Base-by-base conservation (phyloP, 2,113 vertebrate species). In the Monopterus albus region DNA sequence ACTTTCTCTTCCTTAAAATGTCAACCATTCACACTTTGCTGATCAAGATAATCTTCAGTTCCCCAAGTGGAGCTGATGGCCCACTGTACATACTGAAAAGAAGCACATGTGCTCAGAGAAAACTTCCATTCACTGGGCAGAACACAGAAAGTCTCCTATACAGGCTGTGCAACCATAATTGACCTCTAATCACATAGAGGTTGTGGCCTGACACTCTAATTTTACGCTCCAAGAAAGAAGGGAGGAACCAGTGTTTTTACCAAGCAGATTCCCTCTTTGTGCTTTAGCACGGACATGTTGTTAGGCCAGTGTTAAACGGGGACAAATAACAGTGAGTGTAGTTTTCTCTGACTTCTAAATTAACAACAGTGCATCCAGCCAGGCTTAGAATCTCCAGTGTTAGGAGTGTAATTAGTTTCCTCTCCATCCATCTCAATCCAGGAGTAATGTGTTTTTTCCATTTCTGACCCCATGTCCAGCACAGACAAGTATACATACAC, bases 191-290 rank as follows among this genome's bases (percentile, higher is more conserved):
- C 66, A 87, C 70, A 62, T 8, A 36, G 62, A 46, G 58, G 53
- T 79, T 79, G 57, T 46, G 72, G 78, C 20, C 3, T 50, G 53
- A 78, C 26, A 57, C 29, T 76, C n/a, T 67, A 55, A 77, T 77
- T 75, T 84, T 63, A 62, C 63, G 62, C 66, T 46, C 53, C 45
- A 21, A 72, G 75, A 61, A 65, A 62, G 42, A 66, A 72, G 53
- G 66, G 42, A 23, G 7, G 12, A 60, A 52, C 49, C 59, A 75
- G 50, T 20, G 38, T 28, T 62, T 72, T 50, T 39, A 50, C 28
- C 45, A 67, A 40, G 45, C 8, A 33, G 29, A 53, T 26, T 66
- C 43, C 17, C 20, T 17, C 26, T 56, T 29, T 49, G n/a, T n/a
- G n/a, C n/a, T n/a, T n/a, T n/a, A n/a, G n/a, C n/a, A n/a, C n/a